Conservation (phyloP, 2,797 vertebrate genomes). For the Poeciliopsis gracilis region DNA sequence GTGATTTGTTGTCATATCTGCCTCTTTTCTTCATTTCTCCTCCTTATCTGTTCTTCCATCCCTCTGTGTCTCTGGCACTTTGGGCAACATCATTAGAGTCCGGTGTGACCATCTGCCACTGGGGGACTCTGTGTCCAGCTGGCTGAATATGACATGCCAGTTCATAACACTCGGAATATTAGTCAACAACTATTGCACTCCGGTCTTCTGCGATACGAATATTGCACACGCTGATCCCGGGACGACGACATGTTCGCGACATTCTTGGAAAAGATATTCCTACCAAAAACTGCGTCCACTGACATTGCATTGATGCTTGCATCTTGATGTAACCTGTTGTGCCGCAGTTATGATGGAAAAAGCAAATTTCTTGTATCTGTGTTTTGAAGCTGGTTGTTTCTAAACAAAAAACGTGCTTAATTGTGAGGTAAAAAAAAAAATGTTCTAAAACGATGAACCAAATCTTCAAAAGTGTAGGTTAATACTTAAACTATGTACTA, state of each 20-base stretch:
- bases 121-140: background rate
- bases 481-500: background rate
- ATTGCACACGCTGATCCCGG: background rate
- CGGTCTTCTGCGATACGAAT: background rate
- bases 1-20: too few species aligned
- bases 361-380: background rate
- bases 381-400: background rate
- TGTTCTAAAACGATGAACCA: background rate
- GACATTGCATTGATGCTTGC: background rate
- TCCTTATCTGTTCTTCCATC: too few species aligned
- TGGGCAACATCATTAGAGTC: too few species aligned
- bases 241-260: fast-evolving
- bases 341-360: background rate
- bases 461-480: background rate
- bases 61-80: too few species aligned
- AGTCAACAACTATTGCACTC: background rate
- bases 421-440: background rate
- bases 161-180: background rate
- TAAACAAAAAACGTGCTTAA: background rate
- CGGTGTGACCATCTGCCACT: too few species aligned
- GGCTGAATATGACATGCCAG: background rate
- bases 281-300: background rate
- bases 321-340: background rate
- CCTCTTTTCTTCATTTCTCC: too few species aligned
- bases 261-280: background rate